phyloP scores from a whole-genome alignment of 2,113 vertebrate genomes.

The Antidorcas marsupialis region DNA sequence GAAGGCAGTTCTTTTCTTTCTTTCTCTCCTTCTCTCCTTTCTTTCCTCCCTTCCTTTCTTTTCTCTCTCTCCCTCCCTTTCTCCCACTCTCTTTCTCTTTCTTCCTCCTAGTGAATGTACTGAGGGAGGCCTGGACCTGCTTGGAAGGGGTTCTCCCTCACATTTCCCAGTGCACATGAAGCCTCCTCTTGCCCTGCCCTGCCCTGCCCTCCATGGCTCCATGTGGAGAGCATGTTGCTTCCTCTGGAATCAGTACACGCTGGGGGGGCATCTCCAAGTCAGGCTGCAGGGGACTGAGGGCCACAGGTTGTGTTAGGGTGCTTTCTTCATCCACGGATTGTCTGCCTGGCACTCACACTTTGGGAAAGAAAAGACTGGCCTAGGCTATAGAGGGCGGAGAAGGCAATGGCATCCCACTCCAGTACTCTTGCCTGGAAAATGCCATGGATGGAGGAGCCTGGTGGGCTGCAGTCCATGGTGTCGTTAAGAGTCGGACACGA shows the following conservation, averaged over 20 bases:
- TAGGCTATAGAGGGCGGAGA: not conserved
- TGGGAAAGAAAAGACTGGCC: not conserved
- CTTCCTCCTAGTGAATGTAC: not conserved
- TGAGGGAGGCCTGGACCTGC: not conserved
- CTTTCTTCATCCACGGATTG: not conserved
- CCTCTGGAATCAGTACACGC: not conserved
- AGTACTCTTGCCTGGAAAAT: no score
- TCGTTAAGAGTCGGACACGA: no score
- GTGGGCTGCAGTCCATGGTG: no score
- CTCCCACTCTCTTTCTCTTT: not conserved
- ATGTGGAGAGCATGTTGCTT: not conserved
- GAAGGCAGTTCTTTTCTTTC: not conserved
- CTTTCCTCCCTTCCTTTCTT: not conserved
- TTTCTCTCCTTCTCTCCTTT: not conserved
- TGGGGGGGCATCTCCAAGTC: not conserved
- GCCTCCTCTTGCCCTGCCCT: not conserved
- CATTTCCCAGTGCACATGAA: not conserved
- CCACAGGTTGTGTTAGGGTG: not conserved
- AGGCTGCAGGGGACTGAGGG: not conserved
- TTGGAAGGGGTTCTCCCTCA: not conserved
- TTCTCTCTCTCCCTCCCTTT: not conserved
- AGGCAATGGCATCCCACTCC: no score
- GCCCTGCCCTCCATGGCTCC: not conserved
- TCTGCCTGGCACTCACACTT: not conserved
- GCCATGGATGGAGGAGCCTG: no score